Conservation (phyloP, 1,140 invertebrate species). For the Rhynchophorus ferrugineus region DNA sequence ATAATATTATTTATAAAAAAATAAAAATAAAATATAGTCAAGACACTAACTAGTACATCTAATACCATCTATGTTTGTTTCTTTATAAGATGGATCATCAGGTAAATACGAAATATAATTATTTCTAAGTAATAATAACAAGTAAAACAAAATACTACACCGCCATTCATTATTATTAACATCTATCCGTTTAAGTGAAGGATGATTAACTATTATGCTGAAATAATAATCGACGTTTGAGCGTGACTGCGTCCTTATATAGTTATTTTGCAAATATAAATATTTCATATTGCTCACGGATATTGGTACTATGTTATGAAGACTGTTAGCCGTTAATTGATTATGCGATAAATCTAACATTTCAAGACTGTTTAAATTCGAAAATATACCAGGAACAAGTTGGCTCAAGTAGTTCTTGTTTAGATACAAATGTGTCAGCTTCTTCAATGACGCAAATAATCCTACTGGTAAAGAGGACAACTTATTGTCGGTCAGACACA, state of each 20-base stretch:
- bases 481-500: conserved; percentile 6
- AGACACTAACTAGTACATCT: too few relatives aligned
- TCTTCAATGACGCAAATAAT: conserved; percentile 1
- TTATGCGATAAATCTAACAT: conserved; percentile 11
- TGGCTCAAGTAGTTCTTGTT: conserved; percentile 8
- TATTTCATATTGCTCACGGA: neutral
- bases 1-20: too few relatives aligned
- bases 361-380: neutral
- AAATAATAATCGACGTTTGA: conserved; percentile 1
- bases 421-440: conserved; percentile 13
- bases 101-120: conserved; percentile 10
- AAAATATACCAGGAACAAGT: conserved; percentile 6
- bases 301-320: conserved; percentile 1
- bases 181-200: conserved; percentile 1
- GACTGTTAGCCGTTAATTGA: conserved; percentile 1
- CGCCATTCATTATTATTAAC: conserved; percentile 11
- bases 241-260: conserved; percentile 7
- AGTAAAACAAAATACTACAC: conserved; percentile 5
- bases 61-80: conserved; percentile 9
- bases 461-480: neutral
- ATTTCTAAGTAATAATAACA: neutral
- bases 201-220: neutral
- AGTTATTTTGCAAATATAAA: conserved; percentile 8
- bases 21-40: too few relatives aligned
- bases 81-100: neutral